phyloP scores from a whole-genome alignment of 2,797 vertebrate species.

The Tragopan temminckii region DNA sequence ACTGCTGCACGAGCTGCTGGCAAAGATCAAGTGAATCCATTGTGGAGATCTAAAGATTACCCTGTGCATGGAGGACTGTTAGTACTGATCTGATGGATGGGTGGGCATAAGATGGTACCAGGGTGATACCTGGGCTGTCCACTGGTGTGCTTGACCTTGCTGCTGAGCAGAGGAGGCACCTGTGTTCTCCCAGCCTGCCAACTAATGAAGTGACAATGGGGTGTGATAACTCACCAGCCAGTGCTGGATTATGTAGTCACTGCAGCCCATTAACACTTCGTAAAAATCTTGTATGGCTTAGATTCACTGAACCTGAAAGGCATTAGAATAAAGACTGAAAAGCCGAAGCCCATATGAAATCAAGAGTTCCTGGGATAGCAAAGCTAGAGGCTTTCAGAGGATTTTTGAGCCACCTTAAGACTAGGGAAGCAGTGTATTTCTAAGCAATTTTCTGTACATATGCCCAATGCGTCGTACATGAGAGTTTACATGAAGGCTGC shows the following conservation, averaged over 20 bases:
- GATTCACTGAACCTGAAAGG: constrained; percentile 2
- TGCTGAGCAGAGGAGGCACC: background rate
- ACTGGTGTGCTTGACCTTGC: background rate
- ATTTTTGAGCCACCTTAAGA: background rate
- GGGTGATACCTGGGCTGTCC: background rate
- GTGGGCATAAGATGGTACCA: background rate
- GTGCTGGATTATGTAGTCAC: constrained; percentile 18
- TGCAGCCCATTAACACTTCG: constrained; percentile 50
- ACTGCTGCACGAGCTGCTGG: background rate
- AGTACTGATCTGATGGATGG: background rate
- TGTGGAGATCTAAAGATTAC: background rate
- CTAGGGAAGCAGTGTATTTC: background rate
- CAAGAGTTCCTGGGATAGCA: background rate
- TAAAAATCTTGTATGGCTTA: background rate
- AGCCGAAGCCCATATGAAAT: background rate
- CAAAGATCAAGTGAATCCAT: background rate
- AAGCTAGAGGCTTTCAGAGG: background rate
- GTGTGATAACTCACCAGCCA: constrained; percentile 38
- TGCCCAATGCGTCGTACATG: rapidly evolving
- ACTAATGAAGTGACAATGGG: constrained; percentile 48
- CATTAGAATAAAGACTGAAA: constrained; percentile 14
- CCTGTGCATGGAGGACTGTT: background rate
- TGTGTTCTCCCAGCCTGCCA: background rate
- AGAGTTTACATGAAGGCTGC: rapidly evolving
- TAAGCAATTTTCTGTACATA: background rate